Conservation (phyloP, 2,888 invertebrate genomes). For the Leptopilina drosophilae region DNA sequence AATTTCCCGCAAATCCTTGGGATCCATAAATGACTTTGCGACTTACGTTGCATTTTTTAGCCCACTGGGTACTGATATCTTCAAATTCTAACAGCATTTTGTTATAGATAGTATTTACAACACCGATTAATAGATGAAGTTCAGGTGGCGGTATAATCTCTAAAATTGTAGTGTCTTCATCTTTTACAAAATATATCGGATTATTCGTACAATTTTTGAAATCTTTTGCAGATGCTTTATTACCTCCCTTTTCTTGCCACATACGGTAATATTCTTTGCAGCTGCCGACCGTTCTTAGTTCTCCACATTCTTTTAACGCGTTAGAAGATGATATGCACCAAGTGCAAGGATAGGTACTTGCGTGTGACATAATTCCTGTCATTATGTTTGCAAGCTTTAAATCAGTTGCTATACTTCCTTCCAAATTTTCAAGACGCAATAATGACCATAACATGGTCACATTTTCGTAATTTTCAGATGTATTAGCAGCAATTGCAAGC, state of each 20-base stretch:
- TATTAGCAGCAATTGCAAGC: background rate
- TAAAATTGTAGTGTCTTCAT: background rate
- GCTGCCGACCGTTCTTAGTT: too few relatives aligned
- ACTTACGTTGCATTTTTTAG: too few relatives aligned
- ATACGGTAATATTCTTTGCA: conserved; percentile 1
- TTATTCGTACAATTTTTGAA: background rate
- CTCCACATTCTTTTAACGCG: background rate
- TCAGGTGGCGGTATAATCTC: background rate
- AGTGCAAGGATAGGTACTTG: conserved; percentile 5
- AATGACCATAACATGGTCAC: background rate
- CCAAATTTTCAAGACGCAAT: background rate
- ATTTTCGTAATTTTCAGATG: background rate
- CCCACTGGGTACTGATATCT: too few relatives aligned
- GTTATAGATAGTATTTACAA: background rate
- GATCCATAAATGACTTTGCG: too few relatives aligned
- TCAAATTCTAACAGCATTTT: too few relatives aligned
- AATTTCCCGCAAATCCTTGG: too few relatives aligned
- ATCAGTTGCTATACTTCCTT: too few relatives aligned
- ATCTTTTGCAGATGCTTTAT: background rate
- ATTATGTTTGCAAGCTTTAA: too few relatives aligned
- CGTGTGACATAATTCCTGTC: background rate
- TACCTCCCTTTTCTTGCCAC: conserved; percentile 1
- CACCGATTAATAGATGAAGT: background rate
- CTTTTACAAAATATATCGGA: background rate
- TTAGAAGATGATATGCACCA: background rate